These are phyloP conservation scores for Sapayoa aenigma DNA, from an alignment of 2,113 vertebrate genomes.

Conservation along the genomic window DNA sequence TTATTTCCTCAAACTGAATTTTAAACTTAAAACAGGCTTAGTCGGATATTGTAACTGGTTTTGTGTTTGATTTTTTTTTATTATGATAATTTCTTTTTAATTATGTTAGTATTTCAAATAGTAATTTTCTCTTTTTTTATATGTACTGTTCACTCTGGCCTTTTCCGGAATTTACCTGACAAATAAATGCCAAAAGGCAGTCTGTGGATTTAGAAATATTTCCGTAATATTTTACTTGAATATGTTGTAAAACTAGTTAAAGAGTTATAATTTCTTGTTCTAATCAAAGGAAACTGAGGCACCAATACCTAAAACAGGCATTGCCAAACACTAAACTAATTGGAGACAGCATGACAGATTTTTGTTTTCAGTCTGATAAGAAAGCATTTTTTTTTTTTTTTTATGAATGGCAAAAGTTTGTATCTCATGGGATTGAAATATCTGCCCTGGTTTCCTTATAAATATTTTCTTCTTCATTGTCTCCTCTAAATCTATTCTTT, in stretches of 20 bases:
- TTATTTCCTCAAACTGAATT: conserved; percentile 25
- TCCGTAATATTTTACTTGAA: not conserved
- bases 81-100: not conserved
- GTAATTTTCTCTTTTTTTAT: not conserved
- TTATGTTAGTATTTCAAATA: not conserved
- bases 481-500: not conserved
- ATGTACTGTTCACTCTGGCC: not conserved
- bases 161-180: not conserved
- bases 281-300: not conserved
- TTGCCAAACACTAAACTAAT: not conserved
- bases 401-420: not conserved
- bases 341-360: not conserved
- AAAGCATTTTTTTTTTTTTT: not conserved
- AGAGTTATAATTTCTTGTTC: not conserved
- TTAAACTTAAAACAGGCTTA: conserved; percentile 18
- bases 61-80: not conserved
- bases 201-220: not conserved
- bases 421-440: not conserved
- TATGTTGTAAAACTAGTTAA: not conserved
- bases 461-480: not conserved
- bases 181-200: not conserved
- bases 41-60: not conserved
- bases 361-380: not conserved
- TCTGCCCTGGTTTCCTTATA: not conserved
- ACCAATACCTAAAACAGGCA: not conserved